Percentiles rank a stretch among this genome's conserved stretches.
These are phyloP conservation scores for Tyrannus savana DNA, from an alignment of 2,113 vertebrate species.

Conservation along the genomic window DNA sequence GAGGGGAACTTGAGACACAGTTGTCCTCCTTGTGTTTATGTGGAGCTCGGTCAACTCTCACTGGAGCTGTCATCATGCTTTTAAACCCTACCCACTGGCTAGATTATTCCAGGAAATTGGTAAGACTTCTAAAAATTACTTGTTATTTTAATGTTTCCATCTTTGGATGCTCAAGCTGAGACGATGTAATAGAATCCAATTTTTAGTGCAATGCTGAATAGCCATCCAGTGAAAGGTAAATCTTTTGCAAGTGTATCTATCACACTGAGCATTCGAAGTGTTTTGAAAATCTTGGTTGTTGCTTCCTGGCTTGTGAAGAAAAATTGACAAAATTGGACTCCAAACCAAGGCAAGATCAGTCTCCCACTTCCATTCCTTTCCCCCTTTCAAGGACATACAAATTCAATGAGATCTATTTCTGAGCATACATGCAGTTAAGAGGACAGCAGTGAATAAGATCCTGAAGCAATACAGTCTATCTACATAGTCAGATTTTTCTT, in stretches of 20 bases:
- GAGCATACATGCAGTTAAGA: not conserved
- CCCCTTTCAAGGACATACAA: accelerated
- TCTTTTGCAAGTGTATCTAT: not conserved
- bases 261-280: not conserved
- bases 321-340: not conserved
- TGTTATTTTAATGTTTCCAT: not conserved
- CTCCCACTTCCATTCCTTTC: not conserved
- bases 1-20: not conserved
- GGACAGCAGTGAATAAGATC: not conserved
- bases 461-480: not conserved
- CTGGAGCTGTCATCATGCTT: not conserved
- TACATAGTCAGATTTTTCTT: not conserved
- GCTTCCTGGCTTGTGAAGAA: not conserved
- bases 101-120: not conserved
- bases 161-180: not conserved
- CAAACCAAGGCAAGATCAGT: not conserved
- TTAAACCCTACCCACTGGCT: not conserved
- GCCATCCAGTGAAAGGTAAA: not conserved
- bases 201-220: not conserved
- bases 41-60: not conserved
- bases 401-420: not conserved
- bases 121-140: not conserved
- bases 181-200: not conserved
- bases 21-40: not conserved
- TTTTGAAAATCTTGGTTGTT: not conserved